phyloP scores from a whole-genome alignment of 1,140 invertebrate species.

The Magallana angulata region DNA sequence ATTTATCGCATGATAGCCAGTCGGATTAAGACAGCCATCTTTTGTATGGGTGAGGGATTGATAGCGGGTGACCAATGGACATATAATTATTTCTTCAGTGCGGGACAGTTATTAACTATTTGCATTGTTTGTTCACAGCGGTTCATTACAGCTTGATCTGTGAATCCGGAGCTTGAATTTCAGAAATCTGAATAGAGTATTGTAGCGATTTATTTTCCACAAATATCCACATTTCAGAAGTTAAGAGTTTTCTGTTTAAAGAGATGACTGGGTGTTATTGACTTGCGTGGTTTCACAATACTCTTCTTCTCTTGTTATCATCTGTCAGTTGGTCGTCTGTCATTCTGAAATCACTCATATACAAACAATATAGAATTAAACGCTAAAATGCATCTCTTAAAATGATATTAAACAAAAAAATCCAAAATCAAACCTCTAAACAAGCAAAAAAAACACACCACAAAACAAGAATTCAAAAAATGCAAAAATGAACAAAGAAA shows the following conservation, averaged over 20 bases:
- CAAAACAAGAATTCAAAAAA: no score
- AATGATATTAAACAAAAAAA: no score
- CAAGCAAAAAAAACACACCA: no score
- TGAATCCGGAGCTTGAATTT: constrained; percentile 30
- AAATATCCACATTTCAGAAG: constrained; percentile 21
- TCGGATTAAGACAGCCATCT: constrained; percentile 29
- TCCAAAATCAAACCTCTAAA: no score
- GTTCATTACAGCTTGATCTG: constrained; percentile 33
- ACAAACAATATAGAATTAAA: no score
- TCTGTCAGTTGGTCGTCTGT: neutral
- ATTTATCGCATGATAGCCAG: constrained; percentile 33
- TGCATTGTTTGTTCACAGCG: constrained; percentile 29
- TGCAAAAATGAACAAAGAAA: no score
- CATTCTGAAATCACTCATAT: no score
- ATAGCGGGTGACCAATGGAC: constrained; percentile 38
- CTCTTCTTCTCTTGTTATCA: neutral
- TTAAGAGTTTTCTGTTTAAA: constrained; percentile 23
- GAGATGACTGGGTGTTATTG: neutral
- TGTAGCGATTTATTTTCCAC: constrained; percentile 32
- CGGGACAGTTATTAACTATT: constrained; percentile 39
- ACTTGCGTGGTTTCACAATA: neutral
- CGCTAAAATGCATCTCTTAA: no score
- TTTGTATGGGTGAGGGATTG: constrained; percentile 23
- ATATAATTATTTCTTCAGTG: constrained; percentile 46
- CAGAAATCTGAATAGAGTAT: constrained; percentile 34